Percentiles rank a stretch among this genome's conserved stretches.
Evolutionary conservation across 2,113 vertebrate species (phyloP).

Genomic region (Phocoena sinus): DNA sequence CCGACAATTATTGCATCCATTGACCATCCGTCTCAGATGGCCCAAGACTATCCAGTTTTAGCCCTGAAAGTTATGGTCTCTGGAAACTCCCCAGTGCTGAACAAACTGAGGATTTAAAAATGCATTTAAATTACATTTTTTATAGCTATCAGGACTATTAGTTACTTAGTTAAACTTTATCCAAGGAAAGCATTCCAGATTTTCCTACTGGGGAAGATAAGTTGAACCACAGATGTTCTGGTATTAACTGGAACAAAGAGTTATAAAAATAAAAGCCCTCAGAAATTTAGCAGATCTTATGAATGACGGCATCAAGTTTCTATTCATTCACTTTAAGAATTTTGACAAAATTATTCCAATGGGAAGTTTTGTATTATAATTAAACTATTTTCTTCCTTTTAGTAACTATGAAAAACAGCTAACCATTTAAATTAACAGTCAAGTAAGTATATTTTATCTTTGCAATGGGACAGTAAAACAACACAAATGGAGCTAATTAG

Average conservation of each 20-base stretch:
- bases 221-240: neutral
- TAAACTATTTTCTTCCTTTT: neutral
- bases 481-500: neutral
- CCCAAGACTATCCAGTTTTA: neutral
- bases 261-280: neutral
- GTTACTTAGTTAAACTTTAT: neutral
- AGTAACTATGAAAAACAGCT: neutral
- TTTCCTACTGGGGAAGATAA: neutral
- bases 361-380: neutral
- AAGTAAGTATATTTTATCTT: neutral
- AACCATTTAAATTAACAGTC: neutral
- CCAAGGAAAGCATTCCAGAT: neutral
- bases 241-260: neutral
- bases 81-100: neutral
- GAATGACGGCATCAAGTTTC: neutral
- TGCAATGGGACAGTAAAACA: neutral
- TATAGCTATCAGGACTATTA: neutral
- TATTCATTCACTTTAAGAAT: neutral
- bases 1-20: neutral
- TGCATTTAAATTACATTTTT: neutral
- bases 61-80: neutral
- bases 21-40: neutral
- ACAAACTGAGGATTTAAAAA: neutral
- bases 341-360: neutral
- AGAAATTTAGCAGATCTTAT: neutral